Evolutionary conservation across 2,888 invertebrate species (phyloP), one percentile per base, ranked within the genome.

Genomic region (Drosophila anomelani): DNA sequence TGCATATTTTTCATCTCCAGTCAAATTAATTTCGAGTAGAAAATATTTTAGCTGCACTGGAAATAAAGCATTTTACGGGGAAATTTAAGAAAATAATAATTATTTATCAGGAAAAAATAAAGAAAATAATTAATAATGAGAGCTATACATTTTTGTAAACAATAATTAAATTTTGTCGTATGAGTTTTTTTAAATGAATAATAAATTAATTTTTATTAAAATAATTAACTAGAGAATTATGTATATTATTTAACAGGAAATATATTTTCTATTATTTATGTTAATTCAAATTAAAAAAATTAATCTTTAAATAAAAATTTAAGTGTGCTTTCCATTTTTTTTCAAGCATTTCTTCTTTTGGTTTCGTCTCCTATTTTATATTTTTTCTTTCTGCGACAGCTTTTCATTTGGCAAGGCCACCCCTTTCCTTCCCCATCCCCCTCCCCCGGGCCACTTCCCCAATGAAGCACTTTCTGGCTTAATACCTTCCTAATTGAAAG

Each of bases 401-500:
- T 75, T 85, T 81, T 83, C 61, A 82, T 75, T 75, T 69, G 68
- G 80, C 51, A 64, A 66, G 62, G 63, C 64, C 46, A 55, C 62
- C 60, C 75, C 44, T 46, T 59, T 20, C 44, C 49, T 15, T 13
- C 29, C 32, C 23, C 23, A 23, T 5, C 26, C 26, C 4, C 4
- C 26, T 4, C 26, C 51, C 51, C 20, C 9, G 13, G 51, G 51
- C 51, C 51, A 51, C 20, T 32, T 38, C 36, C 38, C 71, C 70
- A 76, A 72, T 79, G 80, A 81, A 85, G 81, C 76, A 78, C 70
- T 85, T 88, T 85, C 89, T 87, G 80, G 85, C 80, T 85, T 85
- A 85, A 86, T 88, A 87, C 85, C 87, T 88, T 86, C 84, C 85
- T 85, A 85, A 85, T 85, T 85, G 89, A 85, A 85, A 85, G 81